phyloP scores from a whole-genome alignment of 2,888 invertebrate genomes.

The Cephus pulcher region DNA sequence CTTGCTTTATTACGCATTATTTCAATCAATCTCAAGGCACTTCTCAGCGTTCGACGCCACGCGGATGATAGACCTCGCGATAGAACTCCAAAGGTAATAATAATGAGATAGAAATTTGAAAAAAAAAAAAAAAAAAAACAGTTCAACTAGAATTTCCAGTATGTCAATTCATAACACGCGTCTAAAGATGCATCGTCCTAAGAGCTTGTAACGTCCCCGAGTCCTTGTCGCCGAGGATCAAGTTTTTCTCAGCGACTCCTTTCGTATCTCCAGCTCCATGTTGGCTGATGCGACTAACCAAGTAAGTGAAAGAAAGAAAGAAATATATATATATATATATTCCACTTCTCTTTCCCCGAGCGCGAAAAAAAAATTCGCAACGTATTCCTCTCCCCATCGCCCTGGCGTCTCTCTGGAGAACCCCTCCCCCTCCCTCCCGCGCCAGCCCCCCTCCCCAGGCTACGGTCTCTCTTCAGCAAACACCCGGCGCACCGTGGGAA shows the following conservation, averaged over 20 bases:
- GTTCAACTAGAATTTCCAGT: background rate
- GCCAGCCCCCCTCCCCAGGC: slow-evolving; percentile 13
- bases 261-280: background rate
- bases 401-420: slow-evolving; percentile 3
- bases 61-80: background rate
- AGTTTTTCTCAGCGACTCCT: background rate
- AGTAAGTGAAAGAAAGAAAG: background rate
- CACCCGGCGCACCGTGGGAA: slow-evolving; percentile 54
- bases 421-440: slow-evolving; percentile 22
- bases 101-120: background rate
- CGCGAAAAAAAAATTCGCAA: slow-evolving; percentile 11
- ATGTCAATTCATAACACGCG: background rate
- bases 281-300: background rate
- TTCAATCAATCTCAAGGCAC: slow-evolving; percentile 40
- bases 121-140: background rate
- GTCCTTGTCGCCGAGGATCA: background rate
- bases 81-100: background rate
- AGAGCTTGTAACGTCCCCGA: background rate
- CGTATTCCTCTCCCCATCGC: slow-evolving; percentile 12
- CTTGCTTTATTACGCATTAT: slow-evolving; percentile 47
- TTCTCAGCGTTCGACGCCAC: background rate
- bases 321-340: background rate
- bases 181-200: background rate
- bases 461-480: slow-evolving; percentile 10
- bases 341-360: background rate